Conservation (phyloP, 2,797 vertebrate genomes). For the Enoplosus armatus region DNA sequence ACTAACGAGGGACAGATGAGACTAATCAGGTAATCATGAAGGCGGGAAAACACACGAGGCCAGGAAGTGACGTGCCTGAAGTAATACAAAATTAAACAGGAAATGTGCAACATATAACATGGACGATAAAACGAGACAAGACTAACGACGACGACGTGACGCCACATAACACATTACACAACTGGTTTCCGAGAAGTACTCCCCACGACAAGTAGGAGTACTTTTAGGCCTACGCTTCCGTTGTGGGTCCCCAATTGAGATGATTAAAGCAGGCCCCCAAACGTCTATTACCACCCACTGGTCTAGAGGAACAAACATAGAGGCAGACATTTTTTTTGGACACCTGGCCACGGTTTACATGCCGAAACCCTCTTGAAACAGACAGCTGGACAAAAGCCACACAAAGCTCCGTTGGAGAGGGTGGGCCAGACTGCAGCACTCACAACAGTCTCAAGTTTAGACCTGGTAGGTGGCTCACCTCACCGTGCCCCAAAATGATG, state of each 20-base stretch:
- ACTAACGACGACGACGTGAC: no score
- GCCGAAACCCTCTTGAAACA: background rate
- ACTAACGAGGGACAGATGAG: no score
- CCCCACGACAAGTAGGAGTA: background rate
- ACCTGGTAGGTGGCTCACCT: background rate
- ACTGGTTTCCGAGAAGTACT: background rate
- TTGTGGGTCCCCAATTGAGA: background rate
- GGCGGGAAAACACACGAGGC: no score
- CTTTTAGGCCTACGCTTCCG: background rate
- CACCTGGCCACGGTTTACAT: background rate
- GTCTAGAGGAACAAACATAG: background rate
- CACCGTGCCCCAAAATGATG: background rate
- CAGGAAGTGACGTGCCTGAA: no score
- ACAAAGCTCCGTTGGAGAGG: background rate
- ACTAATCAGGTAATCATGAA: no score
- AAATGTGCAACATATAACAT: no score
- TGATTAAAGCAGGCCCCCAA: background rate
- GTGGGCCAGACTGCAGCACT: background rate
- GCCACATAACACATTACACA: no score
- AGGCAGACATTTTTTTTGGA: background rate
- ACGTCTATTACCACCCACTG: no score
- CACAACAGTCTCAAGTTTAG: conserved; percentile 10
- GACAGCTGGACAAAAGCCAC: conserved; percentile 2
- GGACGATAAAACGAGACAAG: no score
- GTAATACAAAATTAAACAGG: no score